Evolutionary conservation across 2,888 invertebrate genomes (phyloP), one percentile per base, ranked within the genome.

Genomic region (Smittia sp.): DNA sequence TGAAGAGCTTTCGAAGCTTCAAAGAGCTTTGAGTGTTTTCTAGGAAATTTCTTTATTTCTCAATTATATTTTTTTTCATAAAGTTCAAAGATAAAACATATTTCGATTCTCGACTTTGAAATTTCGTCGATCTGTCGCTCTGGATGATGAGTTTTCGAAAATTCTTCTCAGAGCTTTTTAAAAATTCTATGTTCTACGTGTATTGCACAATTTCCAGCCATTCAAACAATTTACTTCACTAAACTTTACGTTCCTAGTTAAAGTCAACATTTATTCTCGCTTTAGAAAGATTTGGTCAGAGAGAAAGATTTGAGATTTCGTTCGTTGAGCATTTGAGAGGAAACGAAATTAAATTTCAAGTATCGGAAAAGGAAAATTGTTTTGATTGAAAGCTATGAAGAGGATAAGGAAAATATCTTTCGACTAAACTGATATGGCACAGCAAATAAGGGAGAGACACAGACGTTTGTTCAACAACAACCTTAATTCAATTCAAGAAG

Each of bases 151-250:
- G 11, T 46, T n/a, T 46, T 46, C n/a, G 46, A 3, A 15, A 46
- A 46, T 11, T 46, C 11, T 11, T n/a, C 3, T 46, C 46, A 9
- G 46, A 46, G 46, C 15, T 46, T 46, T 38, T 46, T 46, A 46
- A 46, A 46, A 46, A 46, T 46, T 46, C 15, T 46, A n/a, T n/a
- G n/a, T n/a, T n/a, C 11, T 46, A 13, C 46, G n/a, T 46, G 46
- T 46, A 46, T 46, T 46, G 46, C 46, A 46, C 46, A 15, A 38
- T 46, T 46, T 46, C 46, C 46, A 46, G 46, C 46, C 46, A 46
- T 46, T 46, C 15, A 46, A 11, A n/a, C n/a, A n/a, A n/a, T 46
- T 46, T 46, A n/a, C 6, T 46, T 46, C 46, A 46, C 15, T 6
- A 46, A 11, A 46, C 46, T 46, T 15, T 46, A 6, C 15, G 6